Percentiles rank a stretch among this genome's conserved stretches.
These are phyloP conservation scores for Zelleria hepariella DNA, from an alignment of 2,888 invertebrate genomes.

Conservation along the genomic window DNA sequence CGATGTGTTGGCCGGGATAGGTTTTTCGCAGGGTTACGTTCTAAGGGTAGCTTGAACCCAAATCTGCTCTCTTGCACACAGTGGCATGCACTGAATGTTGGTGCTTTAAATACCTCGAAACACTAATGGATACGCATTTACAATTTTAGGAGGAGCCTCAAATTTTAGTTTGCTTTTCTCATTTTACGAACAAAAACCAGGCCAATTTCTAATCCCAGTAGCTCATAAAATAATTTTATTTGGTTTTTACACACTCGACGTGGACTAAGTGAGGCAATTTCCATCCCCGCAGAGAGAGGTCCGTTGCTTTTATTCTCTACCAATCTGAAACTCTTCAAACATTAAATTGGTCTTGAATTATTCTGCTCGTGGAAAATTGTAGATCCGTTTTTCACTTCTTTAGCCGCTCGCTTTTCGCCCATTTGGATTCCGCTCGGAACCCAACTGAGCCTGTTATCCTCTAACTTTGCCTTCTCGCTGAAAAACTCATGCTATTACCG, in stretches of 20 bases:
- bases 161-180: neutral
- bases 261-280: conserved; percentile 4
- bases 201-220: neutral
- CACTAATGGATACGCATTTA: neutral
- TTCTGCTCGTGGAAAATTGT: conserved; percentile 42
- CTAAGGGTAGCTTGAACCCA: neutral
- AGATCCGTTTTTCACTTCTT: conserved; percentile 55
- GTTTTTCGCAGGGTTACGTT: neutral
- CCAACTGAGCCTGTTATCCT: conserved; percentile 61
- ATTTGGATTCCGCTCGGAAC: conserved; percentile 55
- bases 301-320: conserved; percentile 5
- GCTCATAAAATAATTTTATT: neutral
- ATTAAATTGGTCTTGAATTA: conserved; percentile 53
- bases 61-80: neutral
- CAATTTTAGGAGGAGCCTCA: too few species aligned
- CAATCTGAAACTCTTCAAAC: conserved; percentile 30
- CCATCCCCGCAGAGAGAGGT: conserved; percentile 24
- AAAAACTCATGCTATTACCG: conserved; percentile 69
- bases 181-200: neutral
- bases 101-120: neutral
- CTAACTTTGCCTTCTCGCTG: conserved; percentile 56
- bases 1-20: neutral
- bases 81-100: too few species aligned
- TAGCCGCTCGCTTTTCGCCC: conserved; percentile 49
- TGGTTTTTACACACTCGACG: conserved; percentile 5